Evolutionary conservation across 2,113 vertebrate species (phyloP), one percentile per base, ranked within the genome.

Genomic region (Potamarius usumacintae): DNA sequence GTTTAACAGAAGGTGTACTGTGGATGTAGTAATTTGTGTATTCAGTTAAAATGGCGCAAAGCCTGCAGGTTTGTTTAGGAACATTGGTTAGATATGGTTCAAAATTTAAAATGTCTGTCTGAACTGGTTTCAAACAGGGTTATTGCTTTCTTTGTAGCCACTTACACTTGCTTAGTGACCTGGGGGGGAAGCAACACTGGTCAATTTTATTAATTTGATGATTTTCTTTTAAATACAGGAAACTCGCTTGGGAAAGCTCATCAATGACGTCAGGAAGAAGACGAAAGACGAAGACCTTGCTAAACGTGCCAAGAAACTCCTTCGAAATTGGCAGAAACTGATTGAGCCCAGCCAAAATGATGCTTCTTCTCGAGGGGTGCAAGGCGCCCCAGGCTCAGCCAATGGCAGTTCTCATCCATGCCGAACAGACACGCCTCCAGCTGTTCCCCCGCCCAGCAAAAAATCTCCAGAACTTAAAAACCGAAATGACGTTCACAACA

Each of bases 231-330:
- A 5, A 52, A 78, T 90, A 0, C 62, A 99, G 98, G 98, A 99
- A 94, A 99, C 98, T 0, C 96, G 98, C 34, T 95, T 99, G 0
- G 98, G 98, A 93, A 99, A 98, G 93, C 94, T 99, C n/a, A 99
- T 99, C 93, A 99, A 99, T 89, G 98, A 99, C 83, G 97, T 99
- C 76, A 96, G 98, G 89, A 99, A 99, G 94, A 98, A 99, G 89
- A 99, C 98, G 2, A 97, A 97, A 94, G 97, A 99, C 48, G 98
- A 99, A 94, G 98, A 99, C 88, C 97, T 99, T 77, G 98, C 98
- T 87, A 99, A 99, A 93, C 97, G 98, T 91, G 98, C 98, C 92
- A 99, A 99, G 95, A 98, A 98, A 92, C 96, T 99, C 87, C 92
- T 99, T 84, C 94, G 97, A 91, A 97, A 96, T 93, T 99, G 98